Base-by-base conservation (phyloP, 2,797 vertebrate species). In the Gephyroberyx darwinii region DNA sequence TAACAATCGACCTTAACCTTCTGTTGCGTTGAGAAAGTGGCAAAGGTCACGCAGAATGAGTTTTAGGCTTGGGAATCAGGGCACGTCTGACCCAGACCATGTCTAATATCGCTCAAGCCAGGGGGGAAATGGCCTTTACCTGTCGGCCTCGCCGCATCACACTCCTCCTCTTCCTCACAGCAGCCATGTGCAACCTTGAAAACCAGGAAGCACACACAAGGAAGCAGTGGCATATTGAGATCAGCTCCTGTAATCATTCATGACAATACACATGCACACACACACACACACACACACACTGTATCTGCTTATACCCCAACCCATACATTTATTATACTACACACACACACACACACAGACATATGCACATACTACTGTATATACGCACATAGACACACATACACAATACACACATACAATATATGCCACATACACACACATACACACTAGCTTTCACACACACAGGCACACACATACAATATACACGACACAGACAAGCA, bases 31-130 rank as follows among this genome's bases (percentile, higher is more conserved):
- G 76, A 31, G 65, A 58, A 75, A 22, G 57, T 77, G 84, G 53
- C 83, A 90, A 87, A 87, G 83, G 85, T 84, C 77, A 87, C 6
- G 4, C 30, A 30, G 59, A 64, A 54, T 43, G 67, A 69, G 64
- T 56, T 82, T 75, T 51, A 71, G 64, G 71, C 64, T 88, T 84
- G 59, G 62, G 77, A 88, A 53, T 48, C 85, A 45, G 60, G 12
- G 81, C 86, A 89, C 86, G 88, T 90, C 72, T 74, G 61, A n/a
- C 70, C 33, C 12, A 5, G n/a, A 65, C 43, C 45, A 16, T 70
- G 81, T 81, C 82, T 61, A 72, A 81, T 69, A 66, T 9, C 3
- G 62, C 62, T 74, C 59, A 63, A 37, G 63, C 66, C 65, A 50
- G 37, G 8, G 20, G 20, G 22, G 37, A 6, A 74, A 78, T 75